A percentile compares a stretch with the other conserved stretches of the same genome.
Conservation (phyloP, 2,113 vertebrate species). For the Vombatus ursinus region DNA sequence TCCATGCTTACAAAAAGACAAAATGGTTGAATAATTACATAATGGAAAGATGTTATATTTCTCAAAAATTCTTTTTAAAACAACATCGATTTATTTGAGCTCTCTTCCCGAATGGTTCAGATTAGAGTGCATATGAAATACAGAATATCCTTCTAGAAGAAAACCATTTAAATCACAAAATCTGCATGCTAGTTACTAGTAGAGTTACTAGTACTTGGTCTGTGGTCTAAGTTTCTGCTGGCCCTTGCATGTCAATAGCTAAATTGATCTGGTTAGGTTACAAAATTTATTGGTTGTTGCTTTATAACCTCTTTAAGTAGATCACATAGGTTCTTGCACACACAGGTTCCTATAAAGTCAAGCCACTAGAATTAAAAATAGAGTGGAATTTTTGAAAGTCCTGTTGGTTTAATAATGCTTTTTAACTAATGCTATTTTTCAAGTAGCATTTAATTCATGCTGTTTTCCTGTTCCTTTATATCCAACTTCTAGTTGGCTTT, state of each 20-base stretch:
- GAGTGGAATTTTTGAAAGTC: slow-evolving; percentile 4
- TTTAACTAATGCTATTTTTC: slow-evolving; percentile 6
- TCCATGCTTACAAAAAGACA: not conserved
- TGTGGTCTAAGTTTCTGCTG: not conserved
- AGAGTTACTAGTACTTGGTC: not conserved
- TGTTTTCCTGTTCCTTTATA: not conserved
- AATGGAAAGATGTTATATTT: slow-evolving; percentile 17
- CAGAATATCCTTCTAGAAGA: not conserved
- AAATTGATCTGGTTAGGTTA: not conserved
- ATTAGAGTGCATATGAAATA: not conserved
- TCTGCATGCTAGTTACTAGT: not conserved
- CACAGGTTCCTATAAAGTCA: not conserved
- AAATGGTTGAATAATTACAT: not conserved
- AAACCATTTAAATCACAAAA: not conserved
- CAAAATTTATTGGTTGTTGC: not conserved
- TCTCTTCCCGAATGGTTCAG: not conserved
- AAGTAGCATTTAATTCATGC: slow-evolving; percentile 27
- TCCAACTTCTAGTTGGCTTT: not conserved
- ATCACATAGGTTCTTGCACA: not conserved
- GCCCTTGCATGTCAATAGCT: not conserved
- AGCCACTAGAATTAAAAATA: not conserved
- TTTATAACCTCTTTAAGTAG: not conserved
- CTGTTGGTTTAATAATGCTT: not conserved
- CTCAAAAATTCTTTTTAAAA: slow-evolving; percentile 13
- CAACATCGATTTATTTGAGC: not conserved